phyloP scores from a whole-genome alignment of 2,113 vertebrate genomes.

The Mastomys coucha region DNA sequence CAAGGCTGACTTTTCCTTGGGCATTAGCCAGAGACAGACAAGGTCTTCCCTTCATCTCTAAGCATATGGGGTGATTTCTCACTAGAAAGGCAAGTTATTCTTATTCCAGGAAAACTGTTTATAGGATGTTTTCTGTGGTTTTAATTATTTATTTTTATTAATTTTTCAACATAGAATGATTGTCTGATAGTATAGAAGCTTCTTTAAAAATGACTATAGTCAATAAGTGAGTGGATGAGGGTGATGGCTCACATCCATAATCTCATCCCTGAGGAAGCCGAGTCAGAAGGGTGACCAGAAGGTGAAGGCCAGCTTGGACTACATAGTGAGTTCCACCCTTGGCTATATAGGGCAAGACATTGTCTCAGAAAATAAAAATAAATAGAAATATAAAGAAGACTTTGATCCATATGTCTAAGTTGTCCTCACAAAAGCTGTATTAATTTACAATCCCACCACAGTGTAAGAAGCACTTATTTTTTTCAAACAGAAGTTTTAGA shows the following conservation, averaged over 20 bases:
- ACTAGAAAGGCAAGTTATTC: neutral
- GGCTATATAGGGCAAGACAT: neutral
- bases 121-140: neutral
- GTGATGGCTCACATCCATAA: neutral
- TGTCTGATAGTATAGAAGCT: neutral
- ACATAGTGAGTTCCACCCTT: neutral
- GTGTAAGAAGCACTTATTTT: neutral
- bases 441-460: neutral
- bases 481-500: neutral
- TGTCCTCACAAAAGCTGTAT: neutral
- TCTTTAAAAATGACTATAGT: neutral
- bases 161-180: neutral
- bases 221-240: neutral
- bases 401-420: neutral
- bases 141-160: neutral
- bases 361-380: neutral
- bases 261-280: neutral
- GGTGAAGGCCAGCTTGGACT: neutral
- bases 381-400: neutral
- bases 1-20: neutral
- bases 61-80: neutral
- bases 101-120: neutral
- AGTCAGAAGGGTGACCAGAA: neutral
- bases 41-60: neutral
- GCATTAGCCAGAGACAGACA: neutral